phyloP scores from a whole-genome alignment of 2,113 vertebrate species.

The Cochlearius cochlearius region DNA sequence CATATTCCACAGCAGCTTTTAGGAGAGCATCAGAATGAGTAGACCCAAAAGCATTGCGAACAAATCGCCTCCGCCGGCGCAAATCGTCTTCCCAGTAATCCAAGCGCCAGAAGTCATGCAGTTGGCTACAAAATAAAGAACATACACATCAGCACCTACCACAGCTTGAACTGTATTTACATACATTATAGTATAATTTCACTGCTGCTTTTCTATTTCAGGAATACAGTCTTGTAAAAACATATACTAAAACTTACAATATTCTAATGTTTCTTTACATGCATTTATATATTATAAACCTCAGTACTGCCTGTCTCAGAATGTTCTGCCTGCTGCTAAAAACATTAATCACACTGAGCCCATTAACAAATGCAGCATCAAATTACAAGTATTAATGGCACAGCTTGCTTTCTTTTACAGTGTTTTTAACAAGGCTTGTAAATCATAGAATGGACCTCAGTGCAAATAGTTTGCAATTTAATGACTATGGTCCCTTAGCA shows the following conservation, averaged over 20 bases:
- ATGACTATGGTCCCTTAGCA: conserved; percentile 84
- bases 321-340: conserved; percentile 66
- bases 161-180: conserved; percentile 16
- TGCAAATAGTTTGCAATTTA: conserved; percentile 91
- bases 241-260: conserved; percentile 12
- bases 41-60: conserved; percentile 94
- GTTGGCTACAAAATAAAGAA: conserved; percentile 77
- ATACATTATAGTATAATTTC: background rate
- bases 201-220: conserved; percentile 11
- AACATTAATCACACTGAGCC: conserved; percentile 85
- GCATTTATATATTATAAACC: conserved; percentile 37
- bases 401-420: conserved; percentile 87
- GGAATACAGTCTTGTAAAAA: conserved; percentile 19
- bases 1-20: conserved; percentile 89
- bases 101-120: conserved; percentile 96
- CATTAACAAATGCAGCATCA: conserved; percentile 93
- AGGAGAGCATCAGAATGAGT: conserved; percentile 88
- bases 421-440: conserved; percentile 96
- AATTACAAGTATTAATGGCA: conserved; percentile 93
- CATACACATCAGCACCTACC: conserved; percentile 38
- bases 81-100: conserved; percentile 99
- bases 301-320: conserved; percentile 49
- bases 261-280: conserved; percentile 6
- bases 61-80: conserved; percentile 90
- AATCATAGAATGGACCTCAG: conserved; percentile 88